Evolutionary conservation across 2,797 vertebrate genomes (phyloP), one percentile per base, ranked within the genome.

Genomic region (Sebastes melanostomus): DNA sequence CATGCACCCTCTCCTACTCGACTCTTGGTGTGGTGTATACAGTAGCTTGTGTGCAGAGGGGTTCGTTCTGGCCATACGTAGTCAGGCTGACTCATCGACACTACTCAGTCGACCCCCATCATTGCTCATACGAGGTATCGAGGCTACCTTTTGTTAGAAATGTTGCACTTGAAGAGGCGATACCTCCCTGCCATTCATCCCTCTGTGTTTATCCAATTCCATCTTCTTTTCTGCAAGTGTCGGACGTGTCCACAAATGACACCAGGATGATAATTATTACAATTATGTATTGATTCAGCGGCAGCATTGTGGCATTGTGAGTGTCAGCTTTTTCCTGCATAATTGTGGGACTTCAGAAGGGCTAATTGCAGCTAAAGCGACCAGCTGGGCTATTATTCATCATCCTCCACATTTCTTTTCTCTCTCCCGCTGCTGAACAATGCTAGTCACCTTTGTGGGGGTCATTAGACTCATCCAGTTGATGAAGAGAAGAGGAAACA

Each of bases 261-360:
- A 95, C 83, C 75, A 81, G 89, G 86, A 87, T 69, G 90, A 91
- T 95, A 96, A 96, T 96, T 95, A 94, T 94, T 84, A 91, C 94
- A 95, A 96, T 96, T 96, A 96, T 90, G 93, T 88, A 96, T 96
- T 95, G 95, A 95, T 94, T 96, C 90, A 89, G 88, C 72, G 30
- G 89, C 86, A 81, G 92, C 92, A 87, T 90, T 87, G 90, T 90
- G 89, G 79, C 83, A 85, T 90, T 91, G 92, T 92, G 89, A 89
- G 79, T 87, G 81, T 89, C 86, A 90, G 94, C 90, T 85, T 92
- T 92, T 80, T 75, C 90, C 86, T 84, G 85, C 80, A 88, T 96
- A 96, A 96, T 96, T 96, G 95, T 94, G 86, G 91, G 94, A 96
- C 93, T 93, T 95, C 88, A 94, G 94, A 93, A 80, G 74, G 93